These are phyloP conservation scores for Dendropsophus ebraccatus DNA, from an alignment of 2,113 vertebrate species.

Conservation along the genomic window DNA sequence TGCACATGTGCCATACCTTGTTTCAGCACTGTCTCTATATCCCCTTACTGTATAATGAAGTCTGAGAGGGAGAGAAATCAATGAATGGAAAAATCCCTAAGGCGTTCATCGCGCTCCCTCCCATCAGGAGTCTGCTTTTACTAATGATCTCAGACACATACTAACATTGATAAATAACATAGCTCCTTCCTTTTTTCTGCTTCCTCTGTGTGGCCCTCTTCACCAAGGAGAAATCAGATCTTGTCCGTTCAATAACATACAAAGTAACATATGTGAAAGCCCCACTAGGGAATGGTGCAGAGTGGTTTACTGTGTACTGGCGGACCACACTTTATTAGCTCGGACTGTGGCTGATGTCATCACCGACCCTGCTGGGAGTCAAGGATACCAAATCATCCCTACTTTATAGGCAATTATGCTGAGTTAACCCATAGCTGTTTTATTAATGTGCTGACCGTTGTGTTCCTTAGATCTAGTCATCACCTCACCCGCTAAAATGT, in stretches of 20 bases:
- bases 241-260: constrained; percentile 14
- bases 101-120: constrained; percentile 29
- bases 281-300: background rate
- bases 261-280: background rate
- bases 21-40: background rate
- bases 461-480: background rate
- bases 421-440: background rate
- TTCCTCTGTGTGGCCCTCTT: background rate
- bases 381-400: background rate
- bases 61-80: constrained; percentile 40
- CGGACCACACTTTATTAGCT: background rate
- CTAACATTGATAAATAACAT: constrained; percentile 51
- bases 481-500: background rate
- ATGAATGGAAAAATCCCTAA: constrained; percentile 56
- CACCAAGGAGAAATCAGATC: background rate
- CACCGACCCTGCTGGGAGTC: background rate
- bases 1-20: background rate
- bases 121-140: constrained; percentile 31
- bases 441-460: background rate
- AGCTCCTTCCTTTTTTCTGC: constrained; percentile 3
- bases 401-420: background rate
- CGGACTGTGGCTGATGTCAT: background rate
- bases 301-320: background rate
- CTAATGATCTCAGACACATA: constrained; percentile 45
- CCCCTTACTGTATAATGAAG: constrained; percentile 26